phyloP scores from a whole-genome alignment of 2,113 vertebrate genomes.

The Gila orcuttii region DNA sequence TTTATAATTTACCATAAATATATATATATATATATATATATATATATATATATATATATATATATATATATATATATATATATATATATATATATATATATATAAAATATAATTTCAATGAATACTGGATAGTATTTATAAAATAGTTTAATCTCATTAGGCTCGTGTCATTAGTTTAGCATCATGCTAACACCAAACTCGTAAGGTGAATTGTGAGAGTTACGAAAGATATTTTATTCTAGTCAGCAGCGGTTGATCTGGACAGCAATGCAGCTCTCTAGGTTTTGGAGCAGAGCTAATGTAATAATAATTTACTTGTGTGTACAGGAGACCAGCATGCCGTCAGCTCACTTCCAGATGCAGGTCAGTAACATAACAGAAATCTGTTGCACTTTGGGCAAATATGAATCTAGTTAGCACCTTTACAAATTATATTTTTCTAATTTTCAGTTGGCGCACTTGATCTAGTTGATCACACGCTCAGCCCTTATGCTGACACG shows the following conservation, averaged over 20 bases:
- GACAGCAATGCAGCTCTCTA: not conserved
- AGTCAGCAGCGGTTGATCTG: not conserved
- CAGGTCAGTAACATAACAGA: slow-evolving; percentile 35
- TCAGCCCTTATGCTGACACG: slow-evolving; percentile 44
- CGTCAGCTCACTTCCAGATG: slow-evolving; percentile 25
- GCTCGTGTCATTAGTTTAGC: not conserved
- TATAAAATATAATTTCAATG: too few relatives aligned
- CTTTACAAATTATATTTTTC: not conserved
- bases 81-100: too few relatives aligned
- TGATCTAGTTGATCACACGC: slow-evolving; percentile 41
- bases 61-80: too few relatives aligned
- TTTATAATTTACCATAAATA: too few relatives aligned
- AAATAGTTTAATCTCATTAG: not conserved
- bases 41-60: too few relatives aligned
- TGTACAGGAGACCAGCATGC: slow-evolving; percentile 43
- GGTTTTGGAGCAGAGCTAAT: not conserved
- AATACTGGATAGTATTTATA: not conserved
- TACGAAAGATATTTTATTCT: not conserved
- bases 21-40: too few relatives aligned
- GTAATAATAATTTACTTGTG: not conserved
- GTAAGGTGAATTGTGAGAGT: not conserved
- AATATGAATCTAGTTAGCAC: not conserved
- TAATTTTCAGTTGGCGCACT: slow-evolving; percentile 47
- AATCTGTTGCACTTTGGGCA: not conserved
- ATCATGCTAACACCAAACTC: not conserved